Percentiles rank a stretch among this genome's conserved stretches.
Evolutionary conservation across 2,797 vertebrate genomes (phyloP).

Genomic region (Hephaestus fuliginosus): DNA sequence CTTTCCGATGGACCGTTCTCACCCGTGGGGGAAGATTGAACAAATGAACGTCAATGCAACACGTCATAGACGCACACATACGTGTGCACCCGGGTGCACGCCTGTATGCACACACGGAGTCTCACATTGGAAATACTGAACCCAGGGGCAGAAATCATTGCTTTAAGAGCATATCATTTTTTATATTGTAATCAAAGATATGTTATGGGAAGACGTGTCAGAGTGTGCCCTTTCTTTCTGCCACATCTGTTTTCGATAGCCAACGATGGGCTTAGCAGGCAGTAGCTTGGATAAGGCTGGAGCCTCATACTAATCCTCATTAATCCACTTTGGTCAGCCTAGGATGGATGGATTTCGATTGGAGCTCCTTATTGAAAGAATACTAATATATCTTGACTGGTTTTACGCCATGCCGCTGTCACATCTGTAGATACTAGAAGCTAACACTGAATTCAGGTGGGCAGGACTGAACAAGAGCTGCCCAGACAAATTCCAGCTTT

Average conservation of each 20-base stretch:
- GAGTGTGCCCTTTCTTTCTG: slow-evolving; percentile 71
- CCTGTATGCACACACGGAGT: slow-evolving; percentile 19
- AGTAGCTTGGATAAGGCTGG: slow-evolving; percentile 64
- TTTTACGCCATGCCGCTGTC: slow-evolving; percentile 28
- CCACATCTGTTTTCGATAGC: slow-evolving; percentile 82
- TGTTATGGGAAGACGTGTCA: slow-evolving; percentile 78
- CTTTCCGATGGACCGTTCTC: slow-evolving; percentile 79
- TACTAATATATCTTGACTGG: slow-evolving; percentile 31
- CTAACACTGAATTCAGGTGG: slow-evolving; percentile 11
- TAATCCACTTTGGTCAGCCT: slow-evolving; percentile 57
- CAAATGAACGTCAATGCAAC: slow-evolving; percentile 75
- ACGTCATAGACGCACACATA: slow-evolving; percentile 58
- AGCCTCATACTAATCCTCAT: slow-evolving; percentile 63
- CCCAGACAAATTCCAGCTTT: neutral
- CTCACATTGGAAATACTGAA: slow-evolving; percentile 55
- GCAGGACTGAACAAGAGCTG: neutral
- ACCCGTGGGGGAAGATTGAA: slow-evolving; percentile 75
- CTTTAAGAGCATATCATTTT: slow-evolving; percentile 83
- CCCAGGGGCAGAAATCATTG: slow-evolving; percentile 70
- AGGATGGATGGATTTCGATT: slow-evolving; percentile 50
- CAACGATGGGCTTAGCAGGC: slow-evolving; percentile 58
- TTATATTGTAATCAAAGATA: slow-evolving; percentile 82
- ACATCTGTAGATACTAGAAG: slow-evolving; percentile 21
- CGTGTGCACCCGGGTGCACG: slow-evolving; percentile 20
- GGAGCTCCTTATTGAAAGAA: slow-evolving; percentile 33